Base-by-base conservation (phyloP, 2,888 invertebrate genomes). In the Zonitis immaculata region DNA sequence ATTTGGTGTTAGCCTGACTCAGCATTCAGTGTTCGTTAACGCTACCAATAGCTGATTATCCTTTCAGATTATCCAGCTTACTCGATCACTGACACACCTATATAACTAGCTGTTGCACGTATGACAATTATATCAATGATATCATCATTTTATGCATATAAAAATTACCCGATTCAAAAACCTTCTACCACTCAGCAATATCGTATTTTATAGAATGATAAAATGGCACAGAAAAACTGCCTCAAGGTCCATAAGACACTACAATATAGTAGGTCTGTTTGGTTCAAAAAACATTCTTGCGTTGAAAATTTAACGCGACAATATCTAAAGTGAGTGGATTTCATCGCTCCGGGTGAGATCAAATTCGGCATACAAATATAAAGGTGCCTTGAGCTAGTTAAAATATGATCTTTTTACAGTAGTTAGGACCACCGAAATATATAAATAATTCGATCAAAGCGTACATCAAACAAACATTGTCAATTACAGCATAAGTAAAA, bases 1-100 rank as follows among this genome's bases (percentile, higher is more conserved):
- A 66, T 68, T 66, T 62, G 66, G 62, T 62, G 64, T 58, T 61
- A 61, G 54, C 61, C 70, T 69, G 69, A 72, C 62, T 71, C 72
- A 71, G 70, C 70, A 64, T 67, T 69, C 69, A n/a, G 67, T 69
- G 65, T 67, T 71, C 69, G 69, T 69, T 70, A 69, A 61, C 56
- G 61, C 54, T 42, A 9, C 35, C 18, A 44, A 44, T 44, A 42
- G n/a, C 30, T 55, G 55, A 56, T 56, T 50, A 50, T 46, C 46
- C 28, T 30, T n/a, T 28, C 32, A 47, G 56, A 45, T 51, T 51
- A 51, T 46, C 45, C 42, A 50, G 42, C 49, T 47, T 57, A 57
- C 52, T 49, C 49, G 46, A 49, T 48, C 51, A 57, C 42, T 44
- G 11, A 32, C 42, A 39, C 48, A 49, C 39, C 47, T 42, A 47